Conservation (phyloP, 2,888 invertebrate genomes). For the Deilephila porcellus region DNA sequence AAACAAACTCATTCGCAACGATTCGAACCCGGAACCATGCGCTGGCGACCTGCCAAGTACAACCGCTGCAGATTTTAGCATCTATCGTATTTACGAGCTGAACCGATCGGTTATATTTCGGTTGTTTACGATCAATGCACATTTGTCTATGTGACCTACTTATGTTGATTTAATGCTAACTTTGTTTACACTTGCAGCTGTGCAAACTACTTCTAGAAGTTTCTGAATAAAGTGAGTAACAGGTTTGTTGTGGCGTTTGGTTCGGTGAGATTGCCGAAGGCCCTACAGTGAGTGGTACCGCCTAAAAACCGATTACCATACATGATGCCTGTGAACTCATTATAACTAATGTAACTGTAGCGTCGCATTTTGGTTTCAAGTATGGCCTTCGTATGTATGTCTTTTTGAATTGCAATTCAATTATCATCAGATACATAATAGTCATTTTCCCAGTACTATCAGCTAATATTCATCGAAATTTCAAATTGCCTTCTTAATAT, state of each 20-base stretch:
- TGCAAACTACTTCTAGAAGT: neutral
- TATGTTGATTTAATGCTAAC: neutral
- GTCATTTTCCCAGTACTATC: no score
- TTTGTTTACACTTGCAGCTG: neutral
- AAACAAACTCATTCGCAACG: constrained; percentile 43
- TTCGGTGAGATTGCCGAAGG: no score
- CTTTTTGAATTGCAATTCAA: no score
- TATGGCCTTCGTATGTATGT: no score
- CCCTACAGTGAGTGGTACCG: no score
- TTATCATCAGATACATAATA: no score
- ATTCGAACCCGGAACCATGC: constrained; percentile 53
- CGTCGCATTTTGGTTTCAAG: no score
- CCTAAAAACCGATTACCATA: no score
- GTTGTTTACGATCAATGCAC: constrained; percentile 4
- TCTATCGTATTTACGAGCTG: constrained; percentile 15
- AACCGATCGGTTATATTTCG: constrained; percentile 19
- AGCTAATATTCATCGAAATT: no score
- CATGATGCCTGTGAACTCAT: no score
- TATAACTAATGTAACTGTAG: no score
- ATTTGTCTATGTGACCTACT: constrained; percentile 13
- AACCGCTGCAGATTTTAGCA: constrained; percentile 19
- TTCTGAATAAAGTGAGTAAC: neutral
- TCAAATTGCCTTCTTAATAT: no score
- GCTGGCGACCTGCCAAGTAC: constrained; percentile 50
- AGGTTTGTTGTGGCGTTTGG: neutral